Conservation (phyloP, 2,888 invertebrate species). For the Ochropacha duplaris region DNA sequence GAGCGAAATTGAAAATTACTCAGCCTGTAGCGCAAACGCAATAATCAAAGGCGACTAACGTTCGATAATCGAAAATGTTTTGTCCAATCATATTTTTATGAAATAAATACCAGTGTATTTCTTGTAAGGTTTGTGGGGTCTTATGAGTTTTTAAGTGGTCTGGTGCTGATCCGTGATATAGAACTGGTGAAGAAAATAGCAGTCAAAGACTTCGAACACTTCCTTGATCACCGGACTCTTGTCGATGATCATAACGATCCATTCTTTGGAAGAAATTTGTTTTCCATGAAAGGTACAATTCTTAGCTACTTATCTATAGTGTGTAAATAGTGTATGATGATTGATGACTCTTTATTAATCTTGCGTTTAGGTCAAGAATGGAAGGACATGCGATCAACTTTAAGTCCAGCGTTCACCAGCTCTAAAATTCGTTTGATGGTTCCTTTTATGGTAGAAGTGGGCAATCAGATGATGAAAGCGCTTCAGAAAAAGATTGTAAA, state of each 20-base stretch:
- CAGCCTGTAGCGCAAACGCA: no score
- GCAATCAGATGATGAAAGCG: slow-evolving; percentile 48
- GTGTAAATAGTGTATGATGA: background rate
- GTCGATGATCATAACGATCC: slow-evolving; percentile 61
- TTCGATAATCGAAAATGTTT: no score
- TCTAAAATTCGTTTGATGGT: slow-evolving; percentile 70
- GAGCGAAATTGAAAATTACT: no score
- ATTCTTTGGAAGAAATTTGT: slow-evolving; percentile 73
- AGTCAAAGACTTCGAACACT: slow-evolving; percentile 81
- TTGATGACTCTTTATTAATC: background rate
- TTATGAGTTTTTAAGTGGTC: slow-evolving; percentile 60
- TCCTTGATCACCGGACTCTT: slow-evolving; percentile 67
- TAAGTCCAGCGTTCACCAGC: slow-evolving; percentile 75
- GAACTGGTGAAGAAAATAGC: slow-evolving; percentile 75
- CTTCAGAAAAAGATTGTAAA: slow-evolving; percentile 35
- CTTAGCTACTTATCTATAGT: no score
- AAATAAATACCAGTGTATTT: no score
- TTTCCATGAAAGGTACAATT: slow-evolving; percentile 67
- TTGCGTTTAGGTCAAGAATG: slow-evolving; percentile 38
- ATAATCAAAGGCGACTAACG: no score
- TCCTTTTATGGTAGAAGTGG: slow-evolving; percentile 60
- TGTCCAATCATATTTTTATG: no score
- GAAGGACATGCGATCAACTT: slow-evolving; percentile 60
- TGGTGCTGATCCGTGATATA: slow-evolving; percentile 65
- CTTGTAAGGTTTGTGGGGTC: slow-evolving; percentile 59